phyloP scores from a whole-genome alignment of 2,797 vertebrate species.

The Pygocentrus nattereri region DNA sequence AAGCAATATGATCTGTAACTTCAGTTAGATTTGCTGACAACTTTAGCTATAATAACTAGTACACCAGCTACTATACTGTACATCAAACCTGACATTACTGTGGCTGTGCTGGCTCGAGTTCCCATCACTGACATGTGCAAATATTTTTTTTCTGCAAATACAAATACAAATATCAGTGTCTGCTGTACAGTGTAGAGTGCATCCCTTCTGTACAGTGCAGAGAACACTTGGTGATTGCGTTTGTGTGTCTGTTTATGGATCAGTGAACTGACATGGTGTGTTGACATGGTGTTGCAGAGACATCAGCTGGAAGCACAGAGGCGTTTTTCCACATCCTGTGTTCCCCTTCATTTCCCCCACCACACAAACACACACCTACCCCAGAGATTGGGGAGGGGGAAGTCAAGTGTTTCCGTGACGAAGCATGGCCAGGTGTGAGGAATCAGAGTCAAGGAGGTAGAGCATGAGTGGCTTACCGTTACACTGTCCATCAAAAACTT shows the following conservation, averaged over 20 bases:
- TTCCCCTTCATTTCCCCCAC: slow-evolving; percentile 27
- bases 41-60: too few species aligned
- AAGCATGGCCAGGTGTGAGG: slow-evolving; percentile 33
- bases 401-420: slow-evolving; percentile 20
- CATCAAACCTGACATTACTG: too few species aligned
- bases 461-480: neutral
- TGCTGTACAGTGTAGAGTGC: too few species aligned
- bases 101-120: too few species aligned
- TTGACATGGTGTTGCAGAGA: neutral
- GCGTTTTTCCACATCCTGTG: slow-evolving; percentile 1
- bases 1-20: too few species aligned
- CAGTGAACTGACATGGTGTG: neutral
- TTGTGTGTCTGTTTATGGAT: slow-evolving; percentile 13
- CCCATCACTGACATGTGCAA: too few species aligned
- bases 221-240: neutral
- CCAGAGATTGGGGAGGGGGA: neutral
- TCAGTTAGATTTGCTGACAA: too few species aligned
- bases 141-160: too few species aligned
- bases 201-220: too few species aligned
- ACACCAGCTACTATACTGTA: too few species aligned
- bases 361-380: slow-evolving; percentile 15
- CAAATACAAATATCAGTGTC: too few species aligned
- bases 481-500: neutral
- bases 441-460: neutral
- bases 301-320: slow-evolving; percentile 26